phyloP scores from a whole-genome alignment of 2,113 vertebrate genomes.

The Agelaius phoeniceus region DNA sequence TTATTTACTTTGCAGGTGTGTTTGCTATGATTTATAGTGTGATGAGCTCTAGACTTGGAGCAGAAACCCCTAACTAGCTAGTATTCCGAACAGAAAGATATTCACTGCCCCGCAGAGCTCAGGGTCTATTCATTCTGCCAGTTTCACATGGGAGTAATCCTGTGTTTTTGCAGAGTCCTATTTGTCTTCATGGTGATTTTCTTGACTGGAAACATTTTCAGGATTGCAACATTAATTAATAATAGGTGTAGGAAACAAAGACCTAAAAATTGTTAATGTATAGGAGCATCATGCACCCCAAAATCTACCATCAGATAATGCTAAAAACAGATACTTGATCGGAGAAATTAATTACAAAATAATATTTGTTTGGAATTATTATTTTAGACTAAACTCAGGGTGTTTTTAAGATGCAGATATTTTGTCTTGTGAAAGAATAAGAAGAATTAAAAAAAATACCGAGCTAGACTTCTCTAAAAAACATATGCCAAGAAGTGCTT shows the following conservation, averaged over 20 bases:
- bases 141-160: not conserved
- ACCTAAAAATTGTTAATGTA: not conserved
- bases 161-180: not conserved
- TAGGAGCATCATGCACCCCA: not conserved
- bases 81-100: not conserved
- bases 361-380: not conserved
- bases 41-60: constrained; percentile 33
- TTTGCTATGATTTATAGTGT: constrained; percentile 34
- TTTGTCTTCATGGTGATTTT: not conserved
- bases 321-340: not conserved
- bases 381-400: not conserved
- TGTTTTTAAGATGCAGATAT: not conserved
- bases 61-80: not conserved
- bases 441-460: not conserved
- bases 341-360: not conserved
- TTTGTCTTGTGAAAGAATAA: not conserved
- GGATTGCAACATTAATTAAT: not conserved
- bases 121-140: not conserved
- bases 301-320: not conserved
- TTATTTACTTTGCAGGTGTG: constrained; percentile 46
- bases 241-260: not conserved
- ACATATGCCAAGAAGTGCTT: not conserved
- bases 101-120: not conserved
- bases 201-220: not conserved
- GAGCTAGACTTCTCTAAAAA: not conserved